Base-by-base conservation (phyloP, 2,113 vertebrate genomes). In the Mastomys coucha region DNA sequence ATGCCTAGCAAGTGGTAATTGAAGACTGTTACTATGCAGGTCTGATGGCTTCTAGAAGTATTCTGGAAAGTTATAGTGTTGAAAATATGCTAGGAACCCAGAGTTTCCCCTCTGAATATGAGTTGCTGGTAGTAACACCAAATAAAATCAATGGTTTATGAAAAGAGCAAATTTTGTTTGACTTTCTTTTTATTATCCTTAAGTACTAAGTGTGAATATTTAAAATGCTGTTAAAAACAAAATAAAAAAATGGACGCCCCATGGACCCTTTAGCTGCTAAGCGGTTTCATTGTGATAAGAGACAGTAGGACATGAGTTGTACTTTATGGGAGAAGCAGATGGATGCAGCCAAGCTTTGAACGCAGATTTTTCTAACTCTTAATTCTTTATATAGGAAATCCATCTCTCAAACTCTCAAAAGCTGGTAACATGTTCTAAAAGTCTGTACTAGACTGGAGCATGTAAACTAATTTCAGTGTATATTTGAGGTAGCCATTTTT, bases 11-110 rank as follows among this genome's bases (percentile, higher is more conserved):
- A 97, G 80, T 96, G 93, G 96, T 98, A 98, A 98, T 98, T 98
- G 98, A 97, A 98, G 88, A 78, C 73, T 2, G 97, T 98, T 98
- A 98, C 97, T 98, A 98, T 91, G 98, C 96, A 97, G 98, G 97
- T 76, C 88, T 58, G 97, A 98, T 39, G 36, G 96, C 96, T 98
- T 97, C 96, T 98, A 88, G 97, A 97, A 97, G 97, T 0, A 42
- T 73, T 95, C 28, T 96, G 76, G 17, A 97, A 94, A 98, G 98
- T 96, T 96, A 22, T 91, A 91, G 36, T 82, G 6, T 60, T 82
- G 36, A 82, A 60, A 24, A 22, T 17, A 24, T 39, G n/a, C 13
- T 28, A 42, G 20, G 81, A 63, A 13, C 63, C 1, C n/a, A 56
- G 17, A 56, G 17, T 0, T 20, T 81, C 33, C 99, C 98, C 97